Conservation (phyloP, 37 sponge, comb jelly and placozoan genomes). For the Spongilla lacustris region DNA sequence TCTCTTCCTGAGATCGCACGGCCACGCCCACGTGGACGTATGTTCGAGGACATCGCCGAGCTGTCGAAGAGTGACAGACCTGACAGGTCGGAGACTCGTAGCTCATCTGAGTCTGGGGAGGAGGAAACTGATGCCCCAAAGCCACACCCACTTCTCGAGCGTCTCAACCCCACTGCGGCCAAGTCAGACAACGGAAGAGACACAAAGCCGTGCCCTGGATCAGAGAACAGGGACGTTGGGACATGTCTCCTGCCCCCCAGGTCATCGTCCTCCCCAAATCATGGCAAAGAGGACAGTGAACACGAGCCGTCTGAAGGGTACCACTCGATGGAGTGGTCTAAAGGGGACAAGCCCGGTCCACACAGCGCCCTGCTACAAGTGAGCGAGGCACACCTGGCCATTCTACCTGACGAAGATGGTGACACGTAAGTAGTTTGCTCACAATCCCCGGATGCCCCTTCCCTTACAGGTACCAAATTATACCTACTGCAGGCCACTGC, state of each 20-base stretch:
- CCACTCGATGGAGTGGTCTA: slow-evolving; percentile 1
- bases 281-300: neutral
- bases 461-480: too few relatives aligned
- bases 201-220: neutral
- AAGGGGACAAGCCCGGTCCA: slow-evolving; percentile 8
- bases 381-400: slow-evolving; percentile 77
- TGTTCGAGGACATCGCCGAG: slow-evolving; percentile 20
- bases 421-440: slow-evolving; percentile 72
- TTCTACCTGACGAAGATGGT: slow-evolving; percentile 85
- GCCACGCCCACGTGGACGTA: neutral
- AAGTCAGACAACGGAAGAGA: neutral
- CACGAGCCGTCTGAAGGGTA: slow-evolving; percentile 7
- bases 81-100: neutral
- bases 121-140: neutral
- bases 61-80: slow-evolving; percentile 19
- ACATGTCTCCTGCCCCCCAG: neutral
- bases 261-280: neutral
- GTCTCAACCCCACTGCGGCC: neutral
- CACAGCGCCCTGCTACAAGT: slow-evolving; percentile 70
- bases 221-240: neutral
- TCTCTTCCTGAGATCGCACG: neutral
- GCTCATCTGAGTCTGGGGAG: neutral
- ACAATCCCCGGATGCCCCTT: too few relatives aligned
- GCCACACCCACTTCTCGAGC: neutral
- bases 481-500: slow-evolving; percentile 63